phyloP scores from a whole-genome alignment of 2,888 invertebrate species.

The Camptogramma bilineatum region DNA sequence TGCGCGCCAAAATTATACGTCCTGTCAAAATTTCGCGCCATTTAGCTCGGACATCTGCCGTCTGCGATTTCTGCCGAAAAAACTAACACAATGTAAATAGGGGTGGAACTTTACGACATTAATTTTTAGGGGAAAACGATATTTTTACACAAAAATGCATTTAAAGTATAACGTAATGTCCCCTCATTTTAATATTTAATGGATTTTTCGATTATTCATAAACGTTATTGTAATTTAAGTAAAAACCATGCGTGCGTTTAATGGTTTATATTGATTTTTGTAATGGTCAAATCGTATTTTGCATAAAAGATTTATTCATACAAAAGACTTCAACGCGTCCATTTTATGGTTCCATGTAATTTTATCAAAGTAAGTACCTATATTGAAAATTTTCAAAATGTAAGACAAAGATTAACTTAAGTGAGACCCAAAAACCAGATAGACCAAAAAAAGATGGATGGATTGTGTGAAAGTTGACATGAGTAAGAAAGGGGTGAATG shows the following conservation, averaged over 20 bases:
- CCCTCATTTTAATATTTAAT: conserved; percentile 77
- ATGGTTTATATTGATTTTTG: conserved; percentile 44
- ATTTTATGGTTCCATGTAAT: background rate
- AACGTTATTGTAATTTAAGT: conserved; percentile 37
- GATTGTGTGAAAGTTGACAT: too few species aligned
- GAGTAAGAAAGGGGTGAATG: too few species aligned
- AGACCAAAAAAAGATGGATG: too few species aligned
- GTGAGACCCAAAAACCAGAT: too few species aligned
- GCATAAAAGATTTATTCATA: conserved; percentile 29
- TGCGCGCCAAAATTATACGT: conserved; percentile 77
- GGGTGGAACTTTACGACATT: conserved; percentile 72
- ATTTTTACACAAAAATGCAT: conserved; percentile 81
- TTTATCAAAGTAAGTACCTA: too few species aligned
- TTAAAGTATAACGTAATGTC: conserved; percentile 79
- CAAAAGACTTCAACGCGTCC: conserved; percentile 31
- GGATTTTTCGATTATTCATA: conserved; percentile 48
- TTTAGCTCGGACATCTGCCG: conserved; percentile 81
- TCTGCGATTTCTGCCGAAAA: conserved; percentile 52
- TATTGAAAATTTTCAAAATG: too few species aligned
- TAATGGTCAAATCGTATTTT: conserved; percentile 9
- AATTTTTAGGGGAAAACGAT: conserved; percentile 81
- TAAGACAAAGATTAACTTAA: too few species aligned
- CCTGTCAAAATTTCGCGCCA: conserved; percentile 85
- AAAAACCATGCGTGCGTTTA: conserved; percentile 48
- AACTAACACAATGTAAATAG: conserved; percentile 83